phyloP scores from a whole-genome alignment of 2,113 vertebrate genomes.

The western clawed frog (Xenopus tropicalis) region UCB_Xtro_10.0 CM004443.2:152893001-152893500 shows the following conservation, averaged over 20 bases:
- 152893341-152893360: conserved; percentile 55
- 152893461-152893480: not conserved
- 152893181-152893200: conserved; percentile 59
- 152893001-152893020: not conserved
- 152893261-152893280: conserved; percentile 38
- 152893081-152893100: conserved; percentile 30
- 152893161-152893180: conserved; percentile 48
- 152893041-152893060: conserved; percentile 43
- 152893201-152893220: conserved; percentile 74
- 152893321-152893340: conserved; percentile 61
- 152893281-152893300: conserved; percentile 40
- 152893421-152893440: conserved; percentile 39
- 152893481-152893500: no score
- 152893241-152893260: conserved; percentile 65
- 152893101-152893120: conserved; percentile 24
- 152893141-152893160: conserved; percentile 36
- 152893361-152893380: conserved; percentile 62
- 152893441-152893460: not conserved
- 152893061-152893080: conserved; percentile 38
- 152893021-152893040: conserved; percentile 21
- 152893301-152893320: conserved; percentile 46
- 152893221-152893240: conserved; percentile 69
- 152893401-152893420: conserved; percentile 58
- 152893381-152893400: conserved; percentile 47
- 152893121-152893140: conserved; percentile 11